phyloP scores from a whole-genome alignment of 2,113 vertebrate species.

The Malurus elegans region DNA sequence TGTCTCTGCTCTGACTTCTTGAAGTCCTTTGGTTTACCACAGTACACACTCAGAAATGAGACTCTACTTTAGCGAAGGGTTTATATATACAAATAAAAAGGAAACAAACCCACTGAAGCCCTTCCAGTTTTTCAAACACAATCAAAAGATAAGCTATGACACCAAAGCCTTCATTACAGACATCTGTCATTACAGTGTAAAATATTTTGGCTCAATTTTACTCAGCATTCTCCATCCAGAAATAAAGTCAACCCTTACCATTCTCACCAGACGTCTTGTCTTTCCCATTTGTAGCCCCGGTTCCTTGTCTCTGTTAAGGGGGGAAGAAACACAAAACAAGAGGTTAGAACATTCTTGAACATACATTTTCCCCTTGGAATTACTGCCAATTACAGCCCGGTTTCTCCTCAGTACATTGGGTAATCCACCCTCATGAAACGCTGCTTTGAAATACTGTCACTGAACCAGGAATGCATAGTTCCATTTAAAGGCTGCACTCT shows the following conservation, averaged over 20 bases:
- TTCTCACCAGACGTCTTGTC: conserved; percentile 87
- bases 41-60: neutral
- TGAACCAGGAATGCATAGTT: neutral
- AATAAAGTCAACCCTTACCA: conserved; percentile 74
- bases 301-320: conserved; percentile 84
- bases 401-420: neutral
- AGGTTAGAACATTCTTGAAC: neutral
- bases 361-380: neutral
- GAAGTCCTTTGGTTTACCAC: neutral
- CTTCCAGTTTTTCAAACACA: neutral
- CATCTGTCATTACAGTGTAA: neutral
- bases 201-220: neutral
- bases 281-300: conserved; percentile 86
- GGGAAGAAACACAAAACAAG: neutral
- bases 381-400: neutral
- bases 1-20: neutral
- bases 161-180: neutral
- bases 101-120: neutral
- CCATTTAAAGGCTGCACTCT: neutral
- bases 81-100: neutral
- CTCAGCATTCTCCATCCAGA: neutral
- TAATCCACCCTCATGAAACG: neutral
- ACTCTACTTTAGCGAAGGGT: neutral
- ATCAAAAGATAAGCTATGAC: neutral
- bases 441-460: neutral